Evolutionary conservation across 1,140 invertebrate species (phyloP), one percentile per base, ranked within the genome.

Genomic region (Drosophila aff.): DNA sequence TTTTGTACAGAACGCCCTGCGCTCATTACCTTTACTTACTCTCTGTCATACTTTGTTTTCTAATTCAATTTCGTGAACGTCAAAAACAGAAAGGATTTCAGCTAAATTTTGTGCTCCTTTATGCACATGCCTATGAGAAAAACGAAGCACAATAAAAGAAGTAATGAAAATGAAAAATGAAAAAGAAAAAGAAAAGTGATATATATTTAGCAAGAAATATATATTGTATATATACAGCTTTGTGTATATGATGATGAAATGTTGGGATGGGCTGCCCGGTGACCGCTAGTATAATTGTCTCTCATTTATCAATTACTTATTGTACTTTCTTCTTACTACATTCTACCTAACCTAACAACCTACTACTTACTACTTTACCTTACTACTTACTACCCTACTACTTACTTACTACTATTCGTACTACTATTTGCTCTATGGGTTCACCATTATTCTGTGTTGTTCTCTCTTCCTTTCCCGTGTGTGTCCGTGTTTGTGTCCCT

Each of bases 201-300:
- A 86, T 82, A 76, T 85, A 82, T 81, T 52, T 68, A 58, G 50
- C 69, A 46, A 73, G n/a, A 71, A 72, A 75, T 77, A 67, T 80
- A 75, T 79, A 67, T 81, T 82, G 72, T 84, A 81, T 79, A 79
- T 67, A 81, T 78, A 91, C 74, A 83, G 77, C 73, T 85, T 67
- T 91, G 87, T 87, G 53, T 66, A 90, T 86, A 90, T 90, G 86
- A 91, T 89, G 84, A 89, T 87, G 85, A 92, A 92, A 93, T 93
- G 92, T 93, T 93, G 92, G 92, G 92, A 93, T 93, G 92, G 92
- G 92, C 92, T 93, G 92, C 92, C 92, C 92, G 92, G 91, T 92
- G 92, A 92, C 91, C 91, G 91, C 91, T 92, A 91, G 89, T 91
- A 91, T 91, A 91, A 91, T 91, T 91, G 82, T 89, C 83, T 89